Evolutionary conservation across 2,113 vertebrate species (phyloP), one percentile per base, ranked within the genome.

Genomic region (Pluvianellus socialis): DNA sequence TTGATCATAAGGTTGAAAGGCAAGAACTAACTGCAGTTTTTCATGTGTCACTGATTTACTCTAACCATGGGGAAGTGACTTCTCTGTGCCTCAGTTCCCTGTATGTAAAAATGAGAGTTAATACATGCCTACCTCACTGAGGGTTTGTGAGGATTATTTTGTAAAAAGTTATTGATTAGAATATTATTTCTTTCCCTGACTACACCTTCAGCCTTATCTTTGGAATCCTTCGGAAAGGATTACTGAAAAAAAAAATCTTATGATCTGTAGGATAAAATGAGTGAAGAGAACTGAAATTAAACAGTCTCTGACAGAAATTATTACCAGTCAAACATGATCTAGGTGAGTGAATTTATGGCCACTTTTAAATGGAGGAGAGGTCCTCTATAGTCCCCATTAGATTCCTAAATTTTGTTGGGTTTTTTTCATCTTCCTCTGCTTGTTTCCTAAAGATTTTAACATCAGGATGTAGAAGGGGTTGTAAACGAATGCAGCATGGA

Each of bases 141-240:
- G 18, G 35, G 38, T 67, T 53, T 89, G 42, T 88, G 72, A 96
- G 71, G 73, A 66, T 77, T 93, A 50, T 16, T 81, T 95, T 92
- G 14, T 91, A 74, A 63, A 50, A 70, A 40, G 16, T 52, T 90
- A 68, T 2, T 58, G 33, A 80, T 87, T 13, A 53, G 40, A 66
- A 4, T 52, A 12, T 49, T 7, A 44, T 47, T 42, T 83, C 33
- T 53, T 59, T 65, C 53, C 62, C 63, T 90, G 47, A 85, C 30
- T 81, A 91, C 35, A 75, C 66, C 63, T 94, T 83, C 61, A 89
- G 92, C 80, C 83, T 96, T 97, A 92, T 23, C 40, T 94, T 91
- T 84, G 27, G 38, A 93, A 86, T 93, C 52, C 45, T 96, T 90
- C 88, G 38, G 44, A 92, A 90, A 86, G 52, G 63, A 47, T 88